Conservation (phyloP, 2,113 vertebrate species). For the Hiodon tergisus region DNA sequence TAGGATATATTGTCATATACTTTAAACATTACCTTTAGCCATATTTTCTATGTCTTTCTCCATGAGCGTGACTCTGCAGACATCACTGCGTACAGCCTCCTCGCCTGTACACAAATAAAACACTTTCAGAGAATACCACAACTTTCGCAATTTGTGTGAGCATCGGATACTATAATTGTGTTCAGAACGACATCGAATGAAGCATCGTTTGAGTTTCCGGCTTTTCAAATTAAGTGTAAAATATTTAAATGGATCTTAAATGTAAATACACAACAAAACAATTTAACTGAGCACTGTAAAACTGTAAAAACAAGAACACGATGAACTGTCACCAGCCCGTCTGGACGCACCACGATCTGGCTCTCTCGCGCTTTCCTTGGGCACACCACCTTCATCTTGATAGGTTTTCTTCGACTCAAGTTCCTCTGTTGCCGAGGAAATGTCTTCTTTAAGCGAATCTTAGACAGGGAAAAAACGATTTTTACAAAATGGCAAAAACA, state of each 20-base stretch:
- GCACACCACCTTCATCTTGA: constrained; percentile 71
- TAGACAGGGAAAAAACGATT: constrained; percentile 68
- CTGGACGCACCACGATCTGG: constrained; percentile 69
- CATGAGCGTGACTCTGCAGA: constrained; percentile 67
- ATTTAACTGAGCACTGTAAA: background rate
- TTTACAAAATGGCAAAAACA: background rate
- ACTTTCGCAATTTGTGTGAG: background rate
- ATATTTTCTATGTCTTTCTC: constrained; percentile 87
- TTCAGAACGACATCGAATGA: too few species aligned
- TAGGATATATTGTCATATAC: background rate
- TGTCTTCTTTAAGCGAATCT: constrained; percentile 75
- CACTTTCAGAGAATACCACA: background rate
- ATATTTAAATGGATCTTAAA: too few species aligned
- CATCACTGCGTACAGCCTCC: constrained; percentile 71
- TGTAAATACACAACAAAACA: too few species aligned
- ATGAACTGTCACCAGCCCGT: background rate
- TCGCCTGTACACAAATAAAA: constrained; percentile 60
- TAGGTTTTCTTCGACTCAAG: constrained; percentile 77
- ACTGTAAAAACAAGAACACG: background rate
- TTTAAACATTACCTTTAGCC: constrained; percentile 78
- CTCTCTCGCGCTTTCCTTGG: constrained; percentile 74
- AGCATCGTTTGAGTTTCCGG: too few species aligned
- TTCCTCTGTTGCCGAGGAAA: constrained; percentile 76
- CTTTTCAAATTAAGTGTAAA: too few species aligned
- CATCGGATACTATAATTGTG: too few species aligned